Evolutionary conservation across 2,888 invertebrate species (phyloP), one percentile per base, ranked within the genome.

Genomic region (Cryptophagus acutangulus): DNA sequence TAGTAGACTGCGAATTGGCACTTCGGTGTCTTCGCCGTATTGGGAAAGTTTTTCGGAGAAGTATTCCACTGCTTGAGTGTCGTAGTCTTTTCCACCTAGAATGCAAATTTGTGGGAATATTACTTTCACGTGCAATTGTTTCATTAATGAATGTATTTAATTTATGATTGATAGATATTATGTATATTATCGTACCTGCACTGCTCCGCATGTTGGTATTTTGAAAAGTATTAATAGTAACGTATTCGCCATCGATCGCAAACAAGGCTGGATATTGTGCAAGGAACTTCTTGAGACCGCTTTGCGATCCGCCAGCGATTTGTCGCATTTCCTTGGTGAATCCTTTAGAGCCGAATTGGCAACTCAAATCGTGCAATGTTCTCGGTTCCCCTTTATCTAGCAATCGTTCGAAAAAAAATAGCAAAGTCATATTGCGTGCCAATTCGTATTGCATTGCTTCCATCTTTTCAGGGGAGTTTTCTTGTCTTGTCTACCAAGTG

Each of bases 321-420:
- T 92, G 92, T 58, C 93, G 77, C 96, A 97, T 97, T 75, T 97
- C 97, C 74, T 94, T 91, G 15, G 97, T 95, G 73, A 99, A 99
- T 56, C 93, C 96, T 71, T 95, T 94, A 57, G 96, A 95, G 62
- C 97, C 97, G 73, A 99, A 99, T 73, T 97, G 95, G 72, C 97
- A 97, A 68, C 94, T 94, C 58, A 99, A 79, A 75, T 99, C 97
- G 73, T 95, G 95, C 62, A 97, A 79, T 54, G 94, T 93, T 69
- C 96, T 81, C 51, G 94, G 90, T 69, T 91, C 90, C 59, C 91
- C 88, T 75, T 94, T 95, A 72, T 96, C 95, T 80, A 99, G 83
- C 58, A 99, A 79, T 63, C 95, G 87, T 75, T 99, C 99, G 70
- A 97, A 85, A 74, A 99, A 99, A 77, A 99, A 99, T 66, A 99